A percentile compares a stretch with the other conserved stretches of the same genome.
phyloP scores from a whole-genome alignment of 1,140 invertebrate species.

The Dufourea novaeangliae region DNA sequence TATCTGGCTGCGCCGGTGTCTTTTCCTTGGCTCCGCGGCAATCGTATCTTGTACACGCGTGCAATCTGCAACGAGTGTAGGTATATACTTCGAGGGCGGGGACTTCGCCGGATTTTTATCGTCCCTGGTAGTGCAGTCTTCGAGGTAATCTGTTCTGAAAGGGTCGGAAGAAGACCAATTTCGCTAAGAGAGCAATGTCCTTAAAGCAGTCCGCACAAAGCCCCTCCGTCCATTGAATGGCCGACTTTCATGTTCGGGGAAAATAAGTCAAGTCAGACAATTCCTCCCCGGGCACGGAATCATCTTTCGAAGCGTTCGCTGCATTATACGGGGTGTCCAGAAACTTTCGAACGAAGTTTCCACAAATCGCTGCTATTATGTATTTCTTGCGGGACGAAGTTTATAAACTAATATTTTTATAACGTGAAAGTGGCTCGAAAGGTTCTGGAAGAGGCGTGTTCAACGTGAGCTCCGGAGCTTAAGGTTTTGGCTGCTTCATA shows the following conservation, averaged over 20 bases:
- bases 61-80: background rate
- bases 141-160: conserved; percentile 28
- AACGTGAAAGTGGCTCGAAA: no score
- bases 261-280: background rate
- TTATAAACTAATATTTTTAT: no score
- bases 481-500: no score
- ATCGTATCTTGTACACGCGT: background rate
- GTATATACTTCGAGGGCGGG: background rate
- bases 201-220: conserved; percentile 1
- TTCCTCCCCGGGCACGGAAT: background rate
- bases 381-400: no score
- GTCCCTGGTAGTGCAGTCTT: conserved; percentile 15
- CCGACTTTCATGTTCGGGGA: background rate
- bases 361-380: no score
- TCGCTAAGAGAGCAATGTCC: conserved; percentile 23
- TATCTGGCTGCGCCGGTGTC: conserved; percentile 41
- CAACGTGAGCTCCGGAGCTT: no score
- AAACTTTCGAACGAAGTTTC: no score
- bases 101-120: conserved; percentile 31
- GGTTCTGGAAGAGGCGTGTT: no score
- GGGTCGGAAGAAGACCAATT: conserved; percentile 38
- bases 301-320: background rate
- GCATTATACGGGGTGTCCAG: no score
- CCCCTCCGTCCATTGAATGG: background rate
- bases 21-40: conserved; percentile 3